phyloP scores from a whole-genome alignment of 2,888 invertebrate species.

The Cantharis flavilabris region DNA sequence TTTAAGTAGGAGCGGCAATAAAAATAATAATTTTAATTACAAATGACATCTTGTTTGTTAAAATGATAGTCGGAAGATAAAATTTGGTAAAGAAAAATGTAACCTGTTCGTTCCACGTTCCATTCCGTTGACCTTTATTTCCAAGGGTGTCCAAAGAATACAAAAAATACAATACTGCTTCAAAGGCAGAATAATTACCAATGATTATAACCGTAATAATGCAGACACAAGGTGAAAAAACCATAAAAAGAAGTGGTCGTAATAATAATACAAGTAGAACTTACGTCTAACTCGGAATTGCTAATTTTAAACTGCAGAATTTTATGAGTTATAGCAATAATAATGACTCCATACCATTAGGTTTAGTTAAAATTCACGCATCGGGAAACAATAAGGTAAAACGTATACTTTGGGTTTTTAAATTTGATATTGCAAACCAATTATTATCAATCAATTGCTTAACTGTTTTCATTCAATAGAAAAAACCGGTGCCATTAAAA shows the following conservation, averaged over 20 bases:
- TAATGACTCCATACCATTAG: not conserved
- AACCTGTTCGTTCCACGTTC: not conserved
- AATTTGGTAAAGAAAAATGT: not conserved
- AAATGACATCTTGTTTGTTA: not conserved
- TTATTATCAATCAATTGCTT: not conserved
- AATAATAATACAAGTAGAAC: not conserved
- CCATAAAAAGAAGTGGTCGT: conserved; percentile 15
- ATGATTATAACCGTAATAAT: conserved; percentile 15
- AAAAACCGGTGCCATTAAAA: not conserved
- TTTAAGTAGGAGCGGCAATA: not conserved
- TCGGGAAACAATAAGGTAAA: not conserved
- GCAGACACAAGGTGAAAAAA: conserved; percentile 15
- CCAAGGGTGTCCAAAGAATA: not conserved
- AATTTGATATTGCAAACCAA: not conserved
- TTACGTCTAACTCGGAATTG: not conserved
- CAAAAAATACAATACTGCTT: conserved; percentile 8
- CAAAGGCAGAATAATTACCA: conserved; percentile 4
- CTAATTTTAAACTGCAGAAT: not conserved
- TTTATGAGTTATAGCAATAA: not conserved
- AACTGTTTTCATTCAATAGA: not conserved
- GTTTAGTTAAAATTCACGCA: not conserved
- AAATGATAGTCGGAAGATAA: not conserved
- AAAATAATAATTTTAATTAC: not conserved
- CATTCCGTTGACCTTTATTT: not conserved
- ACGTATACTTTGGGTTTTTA: not conserved